Evolutionary conservation across 2,797 vertebrate species (phyloP).

Genomic region (Jordanella pulchra): DNA sequence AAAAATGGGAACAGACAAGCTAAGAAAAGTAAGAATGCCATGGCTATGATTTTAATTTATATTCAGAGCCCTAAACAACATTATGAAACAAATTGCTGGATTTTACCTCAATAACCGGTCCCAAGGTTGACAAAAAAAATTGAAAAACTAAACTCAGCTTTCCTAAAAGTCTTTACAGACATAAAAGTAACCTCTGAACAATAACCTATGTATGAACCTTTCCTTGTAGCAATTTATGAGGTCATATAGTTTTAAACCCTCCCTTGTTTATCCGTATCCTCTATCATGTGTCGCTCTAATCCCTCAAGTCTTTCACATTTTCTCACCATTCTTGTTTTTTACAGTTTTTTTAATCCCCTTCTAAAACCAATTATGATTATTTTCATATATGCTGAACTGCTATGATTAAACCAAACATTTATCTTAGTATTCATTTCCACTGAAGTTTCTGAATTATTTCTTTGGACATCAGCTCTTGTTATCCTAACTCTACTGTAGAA

Average conservation of each 20-base stretch:
- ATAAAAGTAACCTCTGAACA: constrained; percentile 33
- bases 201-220: constrained; percentile 34
- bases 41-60: neutral
- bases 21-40: neutral
- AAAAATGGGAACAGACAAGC: neutral
- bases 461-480: constrained; percentile 6
- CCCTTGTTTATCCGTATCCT: constrained; percentile 31
- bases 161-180: constrained; percentile 19
- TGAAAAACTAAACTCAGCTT: neutral
- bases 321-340: constrained; percentile 29
- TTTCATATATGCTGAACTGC: constrained; percentile 34
- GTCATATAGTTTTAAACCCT: constrained; percentile 43
- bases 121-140: neutral
- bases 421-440: constrained; percentile 18
- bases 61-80: neutral
- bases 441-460: constrained; percentile 21
- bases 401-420: constrained; percentile 21
- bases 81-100: neutral
- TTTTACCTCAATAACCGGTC: neutral
- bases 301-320: constrained; percentile 48
- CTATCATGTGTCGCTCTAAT: constrained; percentile 43
- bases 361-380: constrained; percentile 21
- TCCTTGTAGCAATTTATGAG: constrained; percentile 49
- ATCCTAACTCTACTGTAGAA: neutral
- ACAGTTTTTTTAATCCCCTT: constrained; percentile 24